Evolutionary conservation across 2,113 vertebrate species (phyloP), one percentile per base, ranked within the genome.

Genomic region (Kobus ellipsiprymnus): DNA sequence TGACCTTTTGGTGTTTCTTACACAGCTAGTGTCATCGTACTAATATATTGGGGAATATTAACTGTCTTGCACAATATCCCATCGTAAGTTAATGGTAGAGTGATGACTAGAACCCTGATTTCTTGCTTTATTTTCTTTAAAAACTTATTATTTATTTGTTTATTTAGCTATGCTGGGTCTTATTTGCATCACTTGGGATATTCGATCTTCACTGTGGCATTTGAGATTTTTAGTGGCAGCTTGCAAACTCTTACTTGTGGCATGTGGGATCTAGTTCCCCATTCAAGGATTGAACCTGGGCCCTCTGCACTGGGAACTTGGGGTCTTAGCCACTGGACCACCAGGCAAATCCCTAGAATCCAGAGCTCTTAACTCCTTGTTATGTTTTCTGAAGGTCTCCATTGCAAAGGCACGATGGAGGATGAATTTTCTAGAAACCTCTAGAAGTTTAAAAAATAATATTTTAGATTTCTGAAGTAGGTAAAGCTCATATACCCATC

Each of bases 381-480:
- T 62, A 44, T 52, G 19, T 12, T 17, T 67, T 90, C 62, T 74
- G 9, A 44, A 59, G 23, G 25, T 83, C 50, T 82, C 84, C 17
- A 33, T 10, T 55, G 14, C 44, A 21, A 64, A 57, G 17, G 6
- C 10, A n/a, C 13, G 7, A 6, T 15, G 12, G 50, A 91, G 3
- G 7, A 21, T 78, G 12, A 21, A 23, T 90, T 93, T 89, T 89
- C 90, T 25, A 95, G 60, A 89, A 95, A 95, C 64, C 46, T 87
- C 33, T 89, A 52, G 77, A 67, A 36, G 48, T 71, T 95, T 40
- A 64, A 92, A 94, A 92, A 81, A 11, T 59, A 30, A 13, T 57
- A 19, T 48, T 60, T 93, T 67, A 50, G 3, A 83, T 93, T 97
- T 92, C 95, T 94, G 15, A 88, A 96, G 85, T 52, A 95, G 82